A percentile compares a stretch with the other conserved stretches of the same genome.
Conservation (phyloP, 1,140 invertebrate genomes). For the Trachelipus rathkii region DNA sequence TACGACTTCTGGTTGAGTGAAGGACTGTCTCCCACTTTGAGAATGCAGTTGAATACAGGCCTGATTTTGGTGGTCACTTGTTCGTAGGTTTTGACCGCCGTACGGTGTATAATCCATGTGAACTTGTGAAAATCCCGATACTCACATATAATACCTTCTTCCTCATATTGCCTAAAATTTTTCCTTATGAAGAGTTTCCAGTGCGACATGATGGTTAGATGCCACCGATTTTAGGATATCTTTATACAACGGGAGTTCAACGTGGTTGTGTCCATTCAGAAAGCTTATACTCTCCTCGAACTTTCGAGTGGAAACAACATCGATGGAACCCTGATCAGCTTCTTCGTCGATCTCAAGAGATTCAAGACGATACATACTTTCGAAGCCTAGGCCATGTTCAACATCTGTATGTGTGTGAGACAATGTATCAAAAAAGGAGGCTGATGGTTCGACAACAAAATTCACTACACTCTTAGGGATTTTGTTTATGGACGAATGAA, state of each 20-base stretch:
- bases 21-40: constrained; percentile 22
- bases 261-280: neutral
- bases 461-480: too few species aligned
- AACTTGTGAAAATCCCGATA: neutral
- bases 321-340: too few species aligned
- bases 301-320: too few species aligned
- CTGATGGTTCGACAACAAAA: too few species aligned
- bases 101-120: neutral
- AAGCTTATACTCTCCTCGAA: neutral
- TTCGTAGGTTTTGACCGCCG: neutral
- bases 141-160: neutral
- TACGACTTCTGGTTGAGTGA: constrained; percentile 26
- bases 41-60: constrained; percentile 31
- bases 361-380: too few species aligned
- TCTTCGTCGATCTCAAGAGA: too few species aligned
- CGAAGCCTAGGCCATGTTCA: too few species aligned
- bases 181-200: neutral
- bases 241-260: neutral
- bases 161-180: neutral
- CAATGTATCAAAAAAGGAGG: too few species aligned
- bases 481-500: too few species aligned
- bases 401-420: too few species aligned
- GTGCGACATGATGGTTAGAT: neutral
- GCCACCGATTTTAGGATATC: neutral
- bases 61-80: neutral